Evolutionary conservation across 2,113 vertebrate genomes (phyloP).

Genomic region (Noctilio leporinus): DNA sequence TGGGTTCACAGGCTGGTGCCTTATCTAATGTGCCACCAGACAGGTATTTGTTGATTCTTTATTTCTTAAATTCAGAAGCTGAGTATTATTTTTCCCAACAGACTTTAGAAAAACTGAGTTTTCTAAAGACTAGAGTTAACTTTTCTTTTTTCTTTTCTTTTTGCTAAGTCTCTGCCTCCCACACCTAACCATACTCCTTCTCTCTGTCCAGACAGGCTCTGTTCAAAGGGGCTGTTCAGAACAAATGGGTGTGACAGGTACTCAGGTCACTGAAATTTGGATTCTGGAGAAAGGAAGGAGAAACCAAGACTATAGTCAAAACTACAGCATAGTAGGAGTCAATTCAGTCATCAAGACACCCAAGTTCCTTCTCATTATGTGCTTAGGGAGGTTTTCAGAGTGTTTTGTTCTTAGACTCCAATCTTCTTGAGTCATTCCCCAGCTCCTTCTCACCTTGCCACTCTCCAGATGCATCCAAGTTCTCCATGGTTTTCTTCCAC

Average conservation of each 20-base stretch:
- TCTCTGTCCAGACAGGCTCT: not conserved
- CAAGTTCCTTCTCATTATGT: not conserved
- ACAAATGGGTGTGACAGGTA: not conserved
- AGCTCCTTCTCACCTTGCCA: not conserved
- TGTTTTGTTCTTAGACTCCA: not conserved
- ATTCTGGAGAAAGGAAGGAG: constrained; percentile 25
- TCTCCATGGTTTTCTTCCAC: not conserved
- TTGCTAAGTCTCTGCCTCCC: not conserved
- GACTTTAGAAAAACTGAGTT: too few relatives aligned
- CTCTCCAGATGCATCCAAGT: not conserved
- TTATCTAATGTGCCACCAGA: too few relatives aligned
- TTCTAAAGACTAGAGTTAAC: not conserved
- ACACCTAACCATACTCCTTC: not conserved
- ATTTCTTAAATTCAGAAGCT: not conserved
- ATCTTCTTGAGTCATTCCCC: not conserved
- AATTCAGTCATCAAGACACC: not conserved
- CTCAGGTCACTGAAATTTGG: not conserved
- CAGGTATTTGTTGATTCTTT: not conserved
- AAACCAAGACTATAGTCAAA: constrained; percentile 11
- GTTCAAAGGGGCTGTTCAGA: not conserved
- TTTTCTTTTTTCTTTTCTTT: not conserved
- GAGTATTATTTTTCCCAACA: not conserved
- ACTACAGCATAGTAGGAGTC: not conserved
- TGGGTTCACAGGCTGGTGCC: too few relatives aligned
- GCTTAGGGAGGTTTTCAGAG: not conserved